These are phyloP conservation scores for Clavelina lepadiformis DNA, from an alignment of 23 tunicate species.

Conservation along the genomic window DNA sequence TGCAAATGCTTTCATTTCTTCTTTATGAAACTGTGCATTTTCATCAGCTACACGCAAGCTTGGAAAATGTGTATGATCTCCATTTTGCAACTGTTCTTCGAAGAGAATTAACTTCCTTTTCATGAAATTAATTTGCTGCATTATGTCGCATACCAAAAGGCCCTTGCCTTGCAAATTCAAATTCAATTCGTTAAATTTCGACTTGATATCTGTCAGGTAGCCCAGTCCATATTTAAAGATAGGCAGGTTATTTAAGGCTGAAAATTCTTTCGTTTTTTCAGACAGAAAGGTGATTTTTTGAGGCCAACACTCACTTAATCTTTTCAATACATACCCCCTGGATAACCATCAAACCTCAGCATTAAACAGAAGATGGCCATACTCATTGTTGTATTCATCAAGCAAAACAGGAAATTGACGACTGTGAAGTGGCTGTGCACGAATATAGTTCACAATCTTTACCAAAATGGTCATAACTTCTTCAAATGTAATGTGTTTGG, in stretches of 20 bases:
- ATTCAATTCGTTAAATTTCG: neutral
- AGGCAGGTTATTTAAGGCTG: constrained; percentile 16
- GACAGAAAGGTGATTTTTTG: neutral
- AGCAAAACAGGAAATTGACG: constrained; percentile 4
- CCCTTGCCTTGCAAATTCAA: constrained; percentile 2
- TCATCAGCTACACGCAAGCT: constrained; percentile 12
- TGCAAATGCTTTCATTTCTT: constrained; percentile 16
- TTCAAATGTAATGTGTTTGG: constrained; percentile 3
- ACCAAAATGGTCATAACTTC: constrained; percentile 11
- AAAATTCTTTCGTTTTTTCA: constrained; percentile 11
- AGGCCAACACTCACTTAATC: constrained; percentile 1
- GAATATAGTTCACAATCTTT: constrained; percentile 17
- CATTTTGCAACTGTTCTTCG: constrained; percentile 18
- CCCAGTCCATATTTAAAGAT: constrained; percentile 18
- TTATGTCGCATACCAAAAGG: constrained; percentile 6
- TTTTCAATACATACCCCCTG: constrained; percentile 1
- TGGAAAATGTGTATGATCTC: constrained; percentile 7
- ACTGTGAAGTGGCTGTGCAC: constrained; percentile 12
- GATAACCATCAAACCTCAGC: constrained; percentile 2
- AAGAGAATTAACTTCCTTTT: constrained; percentile 3
- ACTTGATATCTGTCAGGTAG: constrained; percentile 5
- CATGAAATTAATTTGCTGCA: constrained; percentile 10
- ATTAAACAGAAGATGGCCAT: neutral
- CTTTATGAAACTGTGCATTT: constrained; percentile 14
- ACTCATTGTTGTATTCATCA: constrained; percentile 2